These are phyloP conservation scores for Umimayanthus kanabou DNA, from an alignment of 92 coral and sea anemone genomes.

Conservation along the genomic window DNA sequence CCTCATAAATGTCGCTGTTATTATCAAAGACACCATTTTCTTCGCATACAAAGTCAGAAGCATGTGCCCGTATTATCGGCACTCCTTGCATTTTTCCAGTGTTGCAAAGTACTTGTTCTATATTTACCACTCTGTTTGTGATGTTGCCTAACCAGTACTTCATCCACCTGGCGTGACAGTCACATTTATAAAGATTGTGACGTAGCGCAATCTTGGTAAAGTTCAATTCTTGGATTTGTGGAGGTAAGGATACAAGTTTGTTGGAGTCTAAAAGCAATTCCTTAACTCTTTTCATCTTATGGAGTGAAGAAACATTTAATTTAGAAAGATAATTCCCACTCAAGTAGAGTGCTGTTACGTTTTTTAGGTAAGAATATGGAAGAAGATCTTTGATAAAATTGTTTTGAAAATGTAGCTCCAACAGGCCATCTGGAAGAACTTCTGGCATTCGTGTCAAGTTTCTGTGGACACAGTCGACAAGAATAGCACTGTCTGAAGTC, in stretches of 20 bases:
- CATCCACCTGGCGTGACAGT: conserved; percentile 75
- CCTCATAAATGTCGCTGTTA: neutral
- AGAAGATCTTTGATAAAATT: conserved; percentile 59
- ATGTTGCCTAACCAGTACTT: conserved; percentile 58
- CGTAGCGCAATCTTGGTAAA: conserved; percentile 50
- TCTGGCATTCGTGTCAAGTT: conserved; percentile 55
- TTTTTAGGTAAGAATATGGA: conserved; percentile 50
- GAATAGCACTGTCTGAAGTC: conserved; percentile 38
- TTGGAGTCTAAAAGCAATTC: conserved; percentile 64
- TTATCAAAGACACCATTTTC: neutral
- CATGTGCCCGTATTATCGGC: conserved; percentile 50
- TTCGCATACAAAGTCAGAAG: conserved; percentile 60
- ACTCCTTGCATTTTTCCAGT: conserved; percentile 55
- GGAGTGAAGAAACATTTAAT: conserved; percentile 48
- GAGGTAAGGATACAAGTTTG: conserved; percentile 62
- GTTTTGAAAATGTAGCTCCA: conserved; percentile 55
- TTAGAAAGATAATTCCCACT: conserved; percentile 59
- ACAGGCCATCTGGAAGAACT: conserved; percentile 56
- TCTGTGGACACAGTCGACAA: conserved; percentile 56
- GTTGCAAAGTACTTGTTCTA: conserved; percentile 59
- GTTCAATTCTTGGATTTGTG: conserved; percentile 32
- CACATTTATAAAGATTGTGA: conserved; percentile 70
- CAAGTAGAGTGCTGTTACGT: conserved; percentile 57
- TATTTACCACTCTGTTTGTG: conserved; percentile 35
- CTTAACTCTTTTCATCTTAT: conserved; percentile 33